Conservation (phyloP, 2,888 invertebrate species). For the Malthinus seriepunctatus region DNA sequence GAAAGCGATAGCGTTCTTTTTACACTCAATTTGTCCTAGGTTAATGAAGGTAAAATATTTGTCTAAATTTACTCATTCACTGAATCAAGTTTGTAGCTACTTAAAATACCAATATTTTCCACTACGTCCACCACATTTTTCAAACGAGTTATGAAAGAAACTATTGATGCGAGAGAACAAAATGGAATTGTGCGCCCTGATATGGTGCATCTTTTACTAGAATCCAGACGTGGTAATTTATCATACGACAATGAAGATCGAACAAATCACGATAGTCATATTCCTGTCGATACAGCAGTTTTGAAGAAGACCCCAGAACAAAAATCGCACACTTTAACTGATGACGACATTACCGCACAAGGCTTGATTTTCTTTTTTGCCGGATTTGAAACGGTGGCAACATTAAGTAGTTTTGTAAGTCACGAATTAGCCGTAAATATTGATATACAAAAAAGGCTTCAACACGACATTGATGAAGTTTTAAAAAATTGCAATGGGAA, state of each 20-base stretch:
- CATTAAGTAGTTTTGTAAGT: neutral
- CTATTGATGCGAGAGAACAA: slow-evolving; percentile 18
- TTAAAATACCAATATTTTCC: slow-evolving; percentile 9
- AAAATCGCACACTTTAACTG: neutral
- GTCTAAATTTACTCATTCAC: too few relatives aligned
- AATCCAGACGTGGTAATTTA: slow-evolving; percentile 19
- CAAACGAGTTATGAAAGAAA: slow-evolving; percentile 28
- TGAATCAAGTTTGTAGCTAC: slow-evolving; percentile 6
- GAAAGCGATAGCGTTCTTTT: neutral
- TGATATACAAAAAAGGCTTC: neutral
- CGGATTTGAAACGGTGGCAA: neutral
- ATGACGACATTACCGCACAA: slow-evolving; percentile 9
- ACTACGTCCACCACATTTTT: slow-evolving; percentile 25
- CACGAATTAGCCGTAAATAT: slow-evolving; percentile 6
- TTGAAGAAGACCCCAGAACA: neutral
- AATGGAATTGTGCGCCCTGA: slow-evolving; percentile 17
- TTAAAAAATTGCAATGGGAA: neutral
- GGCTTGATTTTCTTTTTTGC: slow-evolving; percentile 6
- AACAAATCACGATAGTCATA: neutral
- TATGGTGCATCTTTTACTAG: slow-evolving; percentile 24
- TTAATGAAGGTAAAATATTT: neutral
- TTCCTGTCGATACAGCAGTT: neutral
- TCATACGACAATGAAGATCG: neutral
- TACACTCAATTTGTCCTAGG: neutral
- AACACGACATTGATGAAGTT: neutral